Evolutionary conservation across 2,888 invertebrate genomes (phyloP).

Genomic region (Axea sp.): DNA sequence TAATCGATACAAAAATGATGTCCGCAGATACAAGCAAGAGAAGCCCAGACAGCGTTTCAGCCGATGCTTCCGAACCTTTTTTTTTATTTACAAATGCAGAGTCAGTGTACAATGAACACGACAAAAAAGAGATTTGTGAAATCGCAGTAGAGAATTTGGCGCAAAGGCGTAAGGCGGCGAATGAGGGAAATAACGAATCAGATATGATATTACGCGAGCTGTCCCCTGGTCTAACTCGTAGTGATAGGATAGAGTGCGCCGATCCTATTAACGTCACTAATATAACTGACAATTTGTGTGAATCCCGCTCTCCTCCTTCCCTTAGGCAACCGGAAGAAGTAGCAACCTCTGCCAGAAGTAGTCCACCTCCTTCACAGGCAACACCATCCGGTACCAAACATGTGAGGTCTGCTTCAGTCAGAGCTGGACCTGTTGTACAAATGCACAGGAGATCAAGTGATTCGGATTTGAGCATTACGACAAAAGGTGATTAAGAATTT

Average conservation of each 20-base stretch:
- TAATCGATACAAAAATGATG: conserved; percentile 76
- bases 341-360: conserved; percentile 70
- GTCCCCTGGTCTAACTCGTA: conserved; percentile 31
- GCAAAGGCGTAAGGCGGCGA: background rate
- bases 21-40: background rate
- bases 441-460: conserved; percentile 93
- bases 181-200: conserved; percentile 7
- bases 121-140: background rate
- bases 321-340: conserved; percentile 74
- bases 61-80: background rate
- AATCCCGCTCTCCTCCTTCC: conserved; percentile 76
- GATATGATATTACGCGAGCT: conserved; percentile 46
- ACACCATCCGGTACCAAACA: conserved; percentile 63
- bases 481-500: conserved; percentile 94
- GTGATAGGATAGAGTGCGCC: conserved; percentile 42
- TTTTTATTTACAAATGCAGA: background rate
- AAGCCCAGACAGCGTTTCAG: background rate
- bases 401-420: conserved; percentile 46
- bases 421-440: conserved; percentile 69
- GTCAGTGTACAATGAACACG: background rate
- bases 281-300: conserved; percentile 77
- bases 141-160: conserved; percentile 15
- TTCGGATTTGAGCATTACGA: conserved; percentile 94
- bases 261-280: conserved; percentile 65
- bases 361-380: conserved; percentile 65